These are phyloP conservation scores for Pyrrhosoma nymphula DNA, from an alignment of 2,888 invertebrate species.

Conservation along the genomic window DNA sequence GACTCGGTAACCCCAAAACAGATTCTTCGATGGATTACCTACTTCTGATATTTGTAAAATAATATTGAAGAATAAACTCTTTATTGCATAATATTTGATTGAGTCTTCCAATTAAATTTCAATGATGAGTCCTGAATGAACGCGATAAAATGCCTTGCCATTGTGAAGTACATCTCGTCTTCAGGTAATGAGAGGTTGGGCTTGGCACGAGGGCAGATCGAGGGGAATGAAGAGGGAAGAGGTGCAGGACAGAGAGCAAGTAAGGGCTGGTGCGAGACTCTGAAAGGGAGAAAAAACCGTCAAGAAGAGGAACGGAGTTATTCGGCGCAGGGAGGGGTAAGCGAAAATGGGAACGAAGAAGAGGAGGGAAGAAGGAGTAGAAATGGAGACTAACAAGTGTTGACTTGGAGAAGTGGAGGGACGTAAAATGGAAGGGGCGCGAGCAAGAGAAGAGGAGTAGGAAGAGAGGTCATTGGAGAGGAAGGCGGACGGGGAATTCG, in stretches of 20 bases:
- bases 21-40: too few relatives aligned
- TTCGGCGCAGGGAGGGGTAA: too few relatives aligned
- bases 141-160: too few relatives aligned
- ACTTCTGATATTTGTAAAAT: too few relatives aligned
- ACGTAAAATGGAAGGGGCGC: not conserved
- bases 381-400: not conserved
- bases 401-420: not conserved
- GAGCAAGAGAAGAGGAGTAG: not conserved
- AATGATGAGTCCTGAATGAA: too few relatives aligned
- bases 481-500: not conserved
- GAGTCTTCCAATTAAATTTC: too few relatives aligned
- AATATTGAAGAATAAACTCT: too few relatives aligned
- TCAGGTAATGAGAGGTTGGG: not conserved
- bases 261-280: not conserved
- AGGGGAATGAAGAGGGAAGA: not conserved
- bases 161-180: too few relatives aligned
- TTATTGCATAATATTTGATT: too few relatives aligned
- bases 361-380: too few relatives aligned
- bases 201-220: not conserved
- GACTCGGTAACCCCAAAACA: too few relatives aligned
- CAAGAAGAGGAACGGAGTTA: not conserved
- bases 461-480: not conserved
- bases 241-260: not conserved
- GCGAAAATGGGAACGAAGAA: not conserved
- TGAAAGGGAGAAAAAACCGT: not conserved